Conservation (phyloP, 2,797 vertebrate species). For the Sternotherus odoratus region DNA sequence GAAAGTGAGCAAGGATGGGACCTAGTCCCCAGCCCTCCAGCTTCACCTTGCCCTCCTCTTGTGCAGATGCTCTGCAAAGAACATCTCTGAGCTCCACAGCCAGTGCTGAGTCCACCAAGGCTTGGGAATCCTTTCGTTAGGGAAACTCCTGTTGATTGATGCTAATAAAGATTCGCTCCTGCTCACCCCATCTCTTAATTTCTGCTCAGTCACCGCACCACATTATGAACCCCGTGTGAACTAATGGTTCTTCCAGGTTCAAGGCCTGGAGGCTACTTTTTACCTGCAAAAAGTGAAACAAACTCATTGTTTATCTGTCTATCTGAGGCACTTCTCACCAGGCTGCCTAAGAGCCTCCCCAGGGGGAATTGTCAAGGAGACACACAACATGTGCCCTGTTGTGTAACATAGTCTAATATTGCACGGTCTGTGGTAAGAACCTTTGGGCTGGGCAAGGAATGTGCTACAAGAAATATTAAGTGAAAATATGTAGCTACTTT, state of each 20-base stretch:
- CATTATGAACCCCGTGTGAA: not conserved
- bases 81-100: not conserved
- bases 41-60: not conserved
- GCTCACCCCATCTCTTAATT: not conserved
- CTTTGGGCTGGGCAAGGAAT: not conserved
- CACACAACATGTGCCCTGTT: not conserved
- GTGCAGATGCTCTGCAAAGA: not conserved
- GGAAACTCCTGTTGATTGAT: not conserved
- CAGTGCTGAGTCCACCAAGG: not conserved
- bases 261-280: not conserved
- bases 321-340: no score
- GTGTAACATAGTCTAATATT: not conserved
- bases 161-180: not conserved
- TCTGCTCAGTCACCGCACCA: not conserved
- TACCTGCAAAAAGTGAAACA: not conserved
- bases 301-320: not conserved
- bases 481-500: constrained; percentile 42
- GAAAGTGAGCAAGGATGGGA: not conserved
- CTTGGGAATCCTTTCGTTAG: not conserved
- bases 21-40: not conserved
- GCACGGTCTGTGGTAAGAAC: not conserved
- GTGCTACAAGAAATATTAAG: not conserved
- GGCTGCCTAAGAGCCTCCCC: not conserved
- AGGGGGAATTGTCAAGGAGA: not conserved
- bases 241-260: not conserved